phyloP scores from a whole-genome alignment of 2,888 invertebrate species.

The Andrena minutula region DNA sequence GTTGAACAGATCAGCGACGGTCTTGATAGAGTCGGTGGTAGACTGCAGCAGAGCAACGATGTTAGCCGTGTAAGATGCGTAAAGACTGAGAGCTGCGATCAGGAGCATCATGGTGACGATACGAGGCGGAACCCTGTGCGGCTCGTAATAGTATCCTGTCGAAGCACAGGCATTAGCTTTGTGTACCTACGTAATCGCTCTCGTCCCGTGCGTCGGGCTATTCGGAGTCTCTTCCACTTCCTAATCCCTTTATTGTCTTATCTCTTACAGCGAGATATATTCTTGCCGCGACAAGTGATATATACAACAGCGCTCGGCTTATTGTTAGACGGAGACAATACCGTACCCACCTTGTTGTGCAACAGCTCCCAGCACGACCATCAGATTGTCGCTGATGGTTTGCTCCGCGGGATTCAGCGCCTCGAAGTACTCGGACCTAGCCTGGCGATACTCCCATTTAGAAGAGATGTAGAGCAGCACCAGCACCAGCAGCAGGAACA shows the following conservation, averaged over 20 bases:
- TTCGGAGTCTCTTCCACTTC: too few species aligned
- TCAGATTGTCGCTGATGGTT: conserved; percentile 86
- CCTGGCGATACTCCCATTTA: conserved; percentile 84
- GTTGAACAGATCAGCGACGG: conserved; percentile 88
- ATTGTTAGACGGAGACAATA: not conserved
- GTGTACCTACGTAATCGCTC: too few species aligned
- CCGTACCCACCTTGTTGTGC: conserved; percentile 88
- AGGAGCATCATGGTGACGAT: conserved; percentile 89
- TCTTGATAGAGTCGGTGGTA: conserved; percentile 89
- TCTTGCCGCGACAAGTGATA: too few species aligned
- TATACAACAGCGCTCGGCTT: too few species aligned
- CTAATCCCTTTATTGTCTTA: too few species aligned
- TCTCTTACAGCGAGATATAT: too few species aligned
- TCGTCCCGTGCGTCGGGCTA: too few species aligned
- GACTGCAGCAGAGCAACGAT: conserved; percentile 91
- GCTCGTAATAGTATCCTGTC: conserved; percentile 83
- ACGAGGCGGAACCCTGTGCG: conserved; percentile 85
- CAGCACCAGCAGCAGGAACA: conserved; percentile 85
- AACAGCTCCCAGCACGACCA: conserved; percentile 87
- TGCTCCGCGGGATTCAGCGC: conserved; percentile 61
- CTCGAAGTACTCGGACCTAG: conserved; percentile 44
- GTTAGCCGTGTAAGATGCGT: conserved; percentile 91
- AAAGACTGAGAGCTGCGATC: conserved; percentile 89
- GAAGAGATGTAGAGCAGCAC: conserved; percentile 86
- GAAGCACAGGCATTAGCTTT: not conserved